These are phyloP conservation scores for Episyrphus balteatus DNA, from an alignment of 1,140 invertebrate species.

Conservation along the genomic window DNA sequence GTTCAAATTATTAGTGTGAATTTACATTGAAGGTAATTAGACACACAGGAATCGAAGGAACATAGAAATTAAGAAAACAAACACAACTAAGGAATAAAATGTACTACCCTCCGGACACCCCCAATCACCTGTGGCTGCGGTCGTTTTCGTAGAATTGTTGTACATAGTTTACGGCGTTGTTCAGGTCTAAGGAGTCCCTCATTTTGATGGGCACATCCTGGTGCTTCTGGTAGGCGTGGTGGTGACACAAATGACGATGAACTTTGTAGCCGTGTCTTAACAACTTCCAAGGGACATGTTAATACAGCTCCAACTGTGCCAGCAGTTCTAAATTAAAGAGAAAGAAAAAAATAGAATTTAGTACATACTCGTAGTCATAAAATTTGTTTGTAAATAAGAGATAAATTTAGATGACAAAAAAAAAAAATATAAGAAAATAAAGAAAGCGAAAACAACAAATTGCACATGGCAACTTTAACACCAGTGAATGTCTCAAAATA, in stretches of 20 bases:
- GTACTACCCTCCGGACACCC: slow-evolving; percentile 38
- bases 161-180: slow-evolving; percentile 37
- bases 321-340: slow-evolving; percentile 66
- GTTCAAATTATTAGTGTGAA: background rate
- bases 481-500: too few species aligned
- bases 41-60: too few species aligned
- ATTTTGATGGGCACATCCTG: slow-evolving; percentile 17
- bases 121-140: slow-evolving; percentile 39
- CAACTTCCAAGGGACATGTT: slow-evolving; percentile 96
- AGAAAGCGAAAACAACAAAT: too few species aligned
- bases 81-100: slow-evolving; percentile 16
- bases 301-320: slow-evolving; percentile 92
- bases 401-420: too few species aligned
- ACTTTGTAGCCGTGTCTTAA: slow-evolving; percentile 95
- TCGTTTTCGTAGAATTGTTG: slow-evolving; percentile 37
- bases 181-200: slow-evolving; percentile 31
- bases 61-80: too few species aligned
- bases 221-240: slow-evolving; percentile 34
- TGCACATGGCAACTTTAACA: too few species aligned
- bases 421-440: too few species aligned
- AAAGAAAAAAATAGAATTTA: slow-evolving; percentile 9
- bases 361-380: too few species aligned
- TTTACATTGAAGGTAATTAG: too few species aligned
- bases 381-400: too few species aligned
- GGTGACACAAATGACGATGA: slow-evolving; percentile 59